Evolutionary conservation across 2,113 vertebrate species (phyloP).

Genomic region (Cottus gobio): DNA sequence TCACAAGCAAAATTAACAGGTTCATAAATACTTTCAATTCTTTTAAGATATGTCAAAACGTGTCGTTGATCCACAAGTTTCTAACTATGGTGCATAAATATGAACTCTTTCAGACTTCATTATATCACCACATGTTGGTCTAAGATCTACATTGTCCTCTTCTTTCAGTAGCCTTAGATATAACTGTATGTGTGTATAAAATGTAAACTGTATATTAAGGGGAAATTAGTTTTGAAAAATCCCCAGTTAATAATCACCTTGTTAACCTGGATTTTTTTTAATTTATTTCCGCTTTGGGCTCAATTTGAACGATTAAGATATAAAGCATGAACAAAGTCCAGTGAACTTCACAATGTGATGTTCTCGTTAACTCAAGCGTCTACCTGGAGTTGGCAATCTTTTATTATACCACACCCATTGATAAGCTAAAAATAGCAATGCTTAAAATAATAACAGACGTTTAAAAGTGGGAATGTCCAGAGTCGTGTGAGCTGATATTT

Average conservation of each 20-base stretch:
- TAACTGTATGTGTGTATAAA: background rate
- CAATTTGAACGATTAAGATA: too few species aligned
- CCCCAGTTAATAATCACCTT: background rate
- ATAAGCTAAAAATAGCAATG: conserved; percentile 35
- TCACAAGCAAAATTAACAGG: too few species aligned
- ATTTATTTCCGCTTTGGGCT: background rate
- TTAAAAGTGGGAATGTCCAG: background rate
- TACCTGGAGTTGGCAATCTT: background rate
- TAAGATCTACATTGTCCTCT: background rate
- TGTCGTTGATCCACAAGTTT: background rate
- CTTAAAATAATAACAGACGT: background rate
- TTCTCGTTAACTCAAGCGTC: background rate
- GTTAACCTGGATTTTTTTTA: background rate
- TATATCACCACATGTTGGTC: background rate
- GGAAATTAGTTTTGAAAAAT: background rate
- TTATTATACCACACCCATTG: fast-evolving
- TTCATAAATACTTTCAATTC: background rate
- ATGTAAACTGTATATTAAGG: background rate
- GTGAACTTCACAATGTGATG: background rate
- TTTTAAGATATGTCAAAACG: background rate
- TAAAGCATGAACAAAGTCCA: background rate
- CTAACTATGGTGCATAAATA: background rate
- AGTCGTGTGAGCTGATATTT: background rate
- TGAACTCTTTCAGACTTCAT: background rate
- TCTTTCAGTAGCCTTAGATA: background rate